Evolutionary conservation across 2,797 vertebrate species (phyloP).

Genomic region (Eleutherodactylus coqui): DNA sequence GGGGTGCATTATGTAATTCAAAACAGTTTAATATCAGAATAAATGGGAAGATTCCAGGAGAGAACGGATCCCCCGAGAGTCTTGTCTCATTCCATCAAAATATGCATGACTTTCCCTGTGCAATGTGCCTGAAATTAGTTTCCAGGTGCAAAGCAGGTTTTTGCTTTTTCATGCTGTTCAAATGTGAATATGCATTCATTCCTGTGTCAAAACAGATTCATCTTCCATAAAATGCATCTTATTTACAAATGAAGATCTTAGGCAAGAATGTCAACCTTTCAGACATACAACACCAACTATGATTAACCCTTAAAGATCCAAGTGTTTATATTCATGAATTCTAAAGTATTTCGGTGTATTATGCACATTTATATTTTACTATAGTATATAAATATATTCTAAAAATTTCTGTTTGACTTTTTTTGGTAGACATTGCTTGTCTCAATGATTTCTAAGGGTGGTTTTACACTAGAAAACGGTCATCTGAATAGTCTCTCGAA

Average conservation of each 20-base stretch:
- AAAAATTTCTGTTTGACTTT: too few species aligned
- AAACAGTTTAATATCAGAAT: constrained; percentile 31
- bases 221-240: constrained; percentile 31
- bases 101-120: constrained; percentile 36
- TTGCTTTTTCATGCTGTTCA: constrained; percentile 32
- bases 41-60: constrained; percentile 18
- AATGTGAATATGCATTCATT: constrained; percentile 51
- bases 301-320: neutral
- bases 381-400: too few species aligned
- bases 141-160: constrained; percentile 37
- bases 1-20: neutral
- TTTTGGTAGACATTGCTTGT: too few species aligned
- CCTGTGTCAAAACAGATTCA: constrained; percentile 48
- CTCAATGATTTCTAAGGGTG: too few species aligned
- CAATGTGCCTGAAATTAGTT: constrained; percentile 24
- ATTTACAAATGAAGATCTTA: constrained; percentile 31
- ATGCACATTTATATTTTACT: too few species aligned
- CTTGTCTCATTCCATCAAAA: neutral
- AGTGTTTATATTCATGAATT: too few species aligned
- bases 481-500: too few species aligned
- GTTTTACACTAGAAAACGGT: too few species aligned
- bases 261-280: neutral
- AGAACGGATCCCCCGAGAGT: neutral
- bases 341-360: too few species aligned
- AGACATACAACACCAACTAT: neutral